Base-by-base conservation (phyloP, 2,888 invertebrate genomes). In the Drosophila eohydei region DNA sequence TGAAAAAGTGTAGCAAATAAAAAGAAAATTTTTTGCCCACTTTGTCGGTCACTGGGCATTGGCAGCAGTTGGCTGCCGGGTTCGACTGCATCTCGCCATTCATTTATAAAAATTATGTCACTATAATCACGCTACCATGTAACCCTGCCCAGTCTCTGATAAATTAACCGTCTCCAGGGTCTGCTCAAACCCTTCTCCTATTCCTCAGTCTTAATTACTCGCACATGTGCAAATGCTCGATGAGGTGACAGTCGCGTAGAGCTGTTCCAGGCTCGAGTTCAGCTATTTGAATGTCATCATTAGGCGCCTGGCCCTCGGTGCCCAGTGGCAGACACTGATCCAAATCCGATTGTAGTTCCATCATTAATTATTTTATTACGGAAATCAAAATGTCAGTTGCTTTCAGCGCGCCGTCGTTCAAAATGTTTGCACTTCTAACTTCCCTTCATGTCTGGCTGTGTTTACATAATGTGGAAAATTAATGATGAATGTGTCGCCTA, bases 101-200 rank as follows among this genome's bases (percentile, higher is more conserved):
- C 89, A 90, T 89, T 91, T 81, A 89, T 89, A 89, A 89, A 81
- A 84, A 91, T 89, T 84, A 90, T 90, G 90, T 91, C 89, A 82
- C 75, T 86, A 89, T 90, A 89, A 91, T 88, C 90, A 90, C 81
- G 80, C 81, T 75, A 69, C 60, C 82, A 58, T 50, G 48, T 66
- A 62, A 50, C 32, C 8, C 32, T 9, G 12, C 55, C 55, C 61
- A 65, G 3, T 34, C 9, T n/a, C 32, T 88, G 86, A 88, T 72
- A 86, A 85, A 86, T 86, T 80, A 78, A 43, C 55, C 59, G 66
- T 57, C 70, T 63, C 68, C 56, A 52, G 83, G 86, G 80, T 69
- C 61, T 61, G 57, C 74, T 73, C 41, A 51, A 89, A 76, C 74
- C 88, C 80, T 54, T 74, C 50, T 38, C 34, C 38, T 30, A 46